These are phyloP conservation scores for Arrhopalites spinosus DNA, from an alignment of 2,888 invertebrate genomes.

Conservation along the genomic window DNA sequence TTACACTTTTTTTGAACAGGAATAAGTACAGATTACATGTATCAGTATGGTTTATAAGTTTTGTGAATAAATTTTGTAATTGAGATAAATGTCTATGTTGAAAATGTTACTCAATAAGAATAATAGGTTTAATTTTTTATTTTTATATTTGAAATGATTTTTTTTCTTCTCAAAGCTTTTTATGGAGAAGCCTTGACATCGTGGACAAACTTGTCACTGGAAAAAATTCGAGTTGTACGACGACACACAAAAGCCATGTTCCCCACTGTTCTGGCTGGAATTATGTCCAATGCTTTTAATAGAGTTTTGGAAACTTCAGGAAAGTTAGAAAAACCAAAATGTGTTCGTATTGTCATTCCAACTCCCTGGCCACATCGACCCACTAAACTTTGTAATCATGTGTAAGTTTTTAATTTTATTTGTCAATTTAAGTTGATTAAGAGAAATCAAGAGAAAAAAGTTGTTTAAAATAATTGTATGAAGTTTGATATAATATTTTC, in stretches of 20 bases:
- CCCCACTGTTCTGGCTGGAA: constrained; percentile 50
- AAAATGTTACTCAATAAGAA: too few relatives aligned
- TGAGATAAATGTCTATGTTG: too few relatives aligned
- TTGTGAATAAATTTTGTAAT: neutral
- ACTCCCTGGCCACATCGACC: constrained; percentile 53
- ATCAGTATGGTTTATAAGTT: neutral
- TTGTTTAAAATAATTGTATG: too few relatives aligned
- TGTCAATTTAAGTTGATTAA: too few relatives aligned
- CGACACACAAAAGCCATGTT: constrained; percentile 50
- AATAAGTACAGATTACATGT: neutral
- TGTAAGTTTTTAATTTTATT: too few relatives aligned
- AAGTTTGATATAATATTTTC: too few relatives aligned
- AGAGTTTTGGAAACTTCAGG: constrained; percentile 45
- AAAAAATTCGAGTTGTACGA: constrained; percentile 50
- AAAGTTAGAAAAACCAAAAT: constrained; percentile 48
- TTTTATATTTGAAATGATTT: too few relatives aligned
- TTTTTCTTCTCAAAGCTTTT: constrained; percentile 27
- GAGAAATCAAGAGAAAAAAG: too few relatives aligned
- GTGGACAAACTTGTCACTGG: constrained; percentile 49
- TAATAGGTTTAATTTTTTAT: too few relatives aligned
- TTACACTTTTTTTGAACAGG: neutral
- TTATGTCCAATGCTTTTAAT: constrained; percentile 49
- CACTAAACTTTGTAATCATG: constrained; percentile 49
- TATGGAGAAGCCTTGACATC: constrained; percentile 50
- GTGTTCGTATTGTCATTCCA: constrained; percentile 51